Percentiles rank a stretch among this genome's conserved stretches.
Conservation (phyloP, 1,140 invertebrate species). For the Pseudomyrmex concolor region DNA sequence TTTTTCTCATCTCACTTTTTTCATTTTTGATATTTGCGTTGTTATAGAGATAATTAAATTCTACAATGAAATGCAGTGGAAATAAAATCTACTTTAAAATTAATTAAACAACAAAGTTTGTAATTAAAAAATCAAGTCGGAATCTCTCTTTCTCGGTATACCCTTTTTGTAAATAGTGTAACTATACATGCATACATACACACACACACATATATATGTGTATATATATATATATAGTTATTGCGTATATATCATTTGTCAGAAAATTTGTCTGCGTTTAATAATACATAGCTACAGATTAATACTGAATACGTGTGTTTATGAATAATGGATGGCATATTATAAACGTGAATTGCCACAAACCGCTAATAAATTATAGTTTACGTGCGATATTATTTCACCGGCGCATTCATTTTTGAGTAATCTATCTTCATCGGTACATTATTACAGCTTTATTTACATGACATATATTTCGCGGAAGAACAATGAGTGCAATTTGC, state of each 20-base stretch:
- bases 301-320: slow-evolving; percentile 41
- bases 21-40: slow-evolving; percentile 13
- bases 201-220: too few relatives aligned
- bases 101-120: not conserved
- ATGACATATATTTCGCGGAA: not conserved
- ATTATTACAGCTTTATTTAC: not conserved
- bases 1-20: slow-evolving; percentile 2
- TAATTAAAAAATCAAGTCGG: too few relatives aligned
- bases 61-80: not conserved
- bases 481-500: not conserved
- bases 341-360: slow-evolving; percentile 22
- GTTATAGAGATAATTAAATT: not conserved
- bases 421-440: slow-evolving; percentile 33
- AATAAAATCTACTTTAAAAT: slow-evolving; percentile 24
- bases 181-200: not conserved
- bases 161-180: not conserved
- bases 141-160: too few relatives aligned
- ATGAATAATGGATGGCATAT: slow-evolving; percentile 43
- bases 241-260: not conserved
- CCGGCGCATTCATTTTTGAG: slow-evolving; percentile 19
- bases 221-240: too few relatives aligned
- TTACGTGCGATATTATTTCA: slow-evolving; percentile 24
- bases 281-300: not conserved
- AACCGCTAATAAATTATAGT: slow-evolving; percentile 45
- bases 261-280: slow-evolving; percentile 14